Conservation (phyloP, 1,140 invertebrate genomes). For the Drosophila sproati region DNA sequence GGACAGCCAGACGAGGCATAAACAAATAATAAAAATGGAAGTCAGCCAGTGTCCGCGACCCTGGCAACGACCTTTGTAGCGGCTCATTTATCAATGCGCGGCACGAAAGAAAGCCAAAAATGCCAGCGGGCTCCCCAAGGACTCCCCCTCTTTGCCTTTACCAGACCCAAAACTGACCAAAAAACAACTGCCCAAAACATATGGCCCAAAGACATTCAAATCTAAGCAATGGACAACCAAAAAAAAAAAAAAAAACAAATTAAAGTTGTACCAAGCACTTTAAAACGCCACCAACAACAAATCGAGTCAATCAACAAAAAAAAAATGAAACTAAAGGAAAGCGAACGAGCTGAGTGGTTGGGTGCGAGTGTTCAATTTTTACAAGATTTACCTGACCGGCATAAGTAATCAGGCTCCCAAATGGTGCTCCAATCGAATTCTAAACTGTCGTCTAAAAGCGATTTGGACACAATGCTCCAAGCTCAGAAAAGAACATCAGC, state of each 20-base stretch:
- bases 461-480: constrained; percentile 65
- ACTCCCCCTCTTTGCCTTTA: constrained; percentile 23
- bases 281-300: constrained; percentile 68
- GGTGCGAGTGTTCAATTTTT: constrained; percentile 44
- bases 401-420: constrained; percentile 69
- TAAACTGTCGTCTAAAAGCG: constrained; percentile 79
- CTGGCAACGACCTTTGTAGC: constrained; percentile 76
- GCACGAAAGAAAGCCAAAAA: constrained; percentile 57
- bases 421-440: constrained; percentile 63
- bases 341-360: neutral
- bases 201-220: constrained; percentile 50
- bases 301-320: constrained; percentile 56
- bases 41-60: constrained; percentile 58
- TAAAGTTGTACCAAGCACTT: constrained; percentile 64
- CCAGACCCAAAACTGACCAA: neutral
- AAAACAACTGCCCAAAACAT: constrained; percentile 55
- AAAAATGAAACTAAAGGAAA: constrained; percentile 22
- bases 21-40: constrained; percentile 73
- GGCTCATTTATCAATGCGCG: constrained; percentile 71
- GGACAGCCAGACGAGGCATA: constrained; percentile 58
- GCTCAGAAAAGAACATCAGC: constrained; percentile 19
- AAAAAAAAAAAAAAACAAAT: constrained; percentile 73
- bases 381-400: constrained; percentile 79
- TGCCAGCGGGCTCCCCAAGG: constrained; percentile 32
- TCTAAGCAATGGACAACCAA: constrained; percentile 28